A percentile compares a stretch with the other conserved stretches of the same genome.
phyloP scores from a whole-genome alignment of 2,888 invertebrate species.

The Ophioninae sp. region DNA sequence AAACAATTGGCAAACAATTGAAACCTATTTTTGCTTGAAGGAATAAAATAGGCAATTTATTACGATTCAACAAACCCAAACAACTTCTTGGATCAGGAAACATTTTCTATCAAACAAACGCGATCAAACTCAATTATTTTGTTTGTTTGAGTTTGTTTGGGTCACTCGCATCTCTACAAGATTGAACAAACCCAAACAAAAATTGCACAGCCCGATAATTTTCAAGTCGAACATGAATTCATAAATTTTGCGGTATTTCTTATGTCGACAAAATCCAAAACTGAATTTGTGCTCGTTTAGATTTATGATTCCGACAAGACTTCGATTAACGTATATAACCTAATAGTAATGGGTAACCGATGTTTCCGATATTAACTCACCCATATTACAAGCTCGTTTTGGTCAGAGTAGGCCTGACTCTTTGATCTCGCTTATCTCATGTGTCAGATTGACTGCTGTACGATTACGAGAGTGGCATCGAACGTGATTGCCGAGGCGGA shows the following conservation, averaged over 20 bases:
- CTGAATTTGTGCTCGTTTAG: not conserved
- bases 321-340: slow-evolving; percentile 8
- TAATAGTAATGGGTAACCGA: slow-evolving; percentile 7
- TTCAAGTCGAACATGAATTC: not conserved
- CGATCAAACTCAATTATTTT: not conserved
- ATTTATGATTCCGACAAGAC: not conserved
- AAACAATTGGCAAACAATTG: not conserved
- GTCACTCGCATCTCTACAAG: too few species aligned
- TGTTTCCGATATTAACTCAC: slow-evolving; percentile 42
- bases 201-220: too few species aligned
- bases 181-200: too few species aligned
- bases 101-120: not conserved
- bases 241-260: not conserved
- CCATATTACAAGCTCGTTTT: slow-evolving; percentile 61
- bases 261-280: not conserved
- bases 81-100: not conserved
- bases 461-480: slow-evolving; percentile 1
- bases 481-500: not conserved
- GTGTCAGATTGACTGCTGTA: not conserved
- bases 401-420: slow-evolving; percentile 47
- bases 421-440: slow-evolving; percentile 41
- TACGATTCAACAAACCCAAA: not conserved
- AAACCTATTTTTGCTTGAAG: too few species aligned
- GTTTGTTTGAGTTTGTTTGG: too few species aligned
- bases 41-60: too few species aligned